Conservation (phyloP, 2,797 vertebrate species). For the Mastacembelus armatus region DNA sequence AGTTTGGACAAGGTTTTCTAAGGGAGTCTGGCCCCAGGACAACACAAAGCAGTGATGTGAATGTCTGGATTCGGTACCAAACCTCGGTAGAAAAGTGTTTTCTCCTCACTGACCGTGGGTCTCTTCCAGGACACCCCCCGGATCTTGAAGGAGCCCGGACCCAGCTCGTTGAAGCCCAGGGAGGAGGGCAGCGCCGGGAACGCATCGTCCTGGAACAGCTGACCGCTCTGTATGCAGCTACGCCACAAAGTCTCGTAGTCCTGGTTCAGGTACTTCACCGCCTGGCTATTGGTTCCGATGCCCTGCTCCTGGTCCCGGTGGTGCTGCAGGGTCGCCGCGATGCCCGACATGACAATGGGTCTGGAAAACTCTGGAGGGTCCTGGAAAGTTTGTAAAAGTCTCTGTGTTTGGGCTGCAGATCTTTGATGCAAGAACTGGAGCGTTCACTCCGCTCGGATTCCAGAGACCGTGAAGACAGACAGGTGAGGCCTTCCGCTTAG, state of each 20-base stretch:
- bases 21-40: too few relatives aligned
- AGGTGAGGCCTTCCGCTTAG: not conserved
- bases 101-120: constrained; percentile 65
- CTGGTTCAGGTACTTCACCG: constrained; percentile 83
- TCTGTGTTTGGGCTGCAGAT: constrained; percentile 6
- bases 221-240: constrained; percentile 77
- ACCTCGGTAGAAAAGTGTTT: not conserved
- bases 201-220: constrained; percentile 84
- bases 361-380: not conserved
- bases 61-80: not conserved
- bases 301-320: constrained; percentile 77
- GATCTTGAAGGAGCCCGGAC: constrained; percentile 78
- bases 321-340: constrained; percentile 74
- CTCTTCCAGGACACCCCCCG: constrained; percentile 84
- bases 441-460: not conserved
- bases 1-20: not conserved
- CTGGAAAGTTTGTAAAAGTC: not conserved
- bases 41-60: too few relatives aligned
- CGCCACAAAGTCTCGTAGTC: constrained; percentile 81
- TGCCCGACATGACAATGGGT: constrained; percentile 79
- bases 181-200: constrained; percentile 80
- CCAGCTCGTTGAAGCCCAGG: constrained; percentile 88
- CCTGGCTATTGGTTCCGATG: constrained; percentile 75
- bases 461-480: accelerated
- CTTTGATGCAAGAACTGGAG: constrained; percentile 2